Evolutionary conservation across 1,140 invertebrate genomes (phyloP).

Genomic region (Calosoma granatense): DNA sequence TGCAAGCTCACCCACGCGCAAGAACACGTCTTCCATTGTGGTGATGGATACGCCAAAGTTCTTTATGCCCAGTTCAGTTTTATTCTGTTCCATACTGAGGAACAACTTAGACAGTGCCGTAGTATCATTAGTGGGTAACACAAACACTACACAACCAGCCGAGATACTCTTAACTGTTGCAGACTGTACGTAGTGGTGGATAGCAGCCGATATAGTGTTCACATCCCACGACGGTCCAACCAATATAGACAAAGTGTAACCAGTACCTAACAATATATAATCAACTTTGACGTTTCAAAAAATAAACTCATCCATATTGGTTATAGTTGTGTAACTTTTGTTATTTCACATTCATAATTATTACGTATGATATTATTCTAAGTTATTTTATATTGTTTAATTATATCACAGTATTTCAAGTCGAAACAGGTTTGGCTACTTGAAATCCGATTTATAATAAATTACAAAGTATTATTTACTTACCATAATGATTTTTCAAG

Average conservation of each 20-base stretch:
- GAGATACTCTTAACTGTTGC: constrained; percentile 39
- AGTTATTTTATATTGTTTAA: no score
- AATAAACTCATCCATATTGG: no score
- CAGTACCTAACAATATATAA: constrained; percentile 22
- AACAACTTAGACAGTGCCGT: constrained; percentile 39
- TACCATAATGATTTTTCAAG: constrained; percentile 41
- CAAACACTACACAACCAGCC: constrained; percentile 34
- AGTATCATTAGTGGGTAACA: constrained; percentile 32
- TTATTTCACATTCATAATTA: no score
- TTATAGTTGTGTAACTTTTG: no score
- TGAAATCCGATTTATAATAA: background rate
- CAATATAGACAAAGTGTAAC: constrained; percentile 23
- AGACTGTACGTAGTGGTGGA: constrained; percentile 36
- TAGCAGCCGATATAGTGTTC: constrained; percentile 24
- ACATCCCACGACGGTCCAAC: background rate
- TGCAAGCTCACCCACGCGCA: constrained; percentile 22
- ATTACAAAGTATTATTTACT: constrained; percentile 10
- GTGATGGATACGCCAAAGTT: constrained; percentile 51
- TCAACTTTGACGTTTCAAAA: constrained; percentile 9
- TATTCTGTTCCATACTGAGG: constrained; percentile 38
- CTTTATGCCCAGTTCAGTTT: constrained; percentile 39
- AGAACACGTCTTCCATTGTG: constrained; percentile 62
- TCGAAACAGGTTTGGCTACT: no score
- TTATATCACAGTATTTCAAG: no score
- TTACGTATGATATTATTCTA: no score